These are phyloP conservation scores for Cassiopea xamachana DNA, from an alignment of 30 jellyfish, hydroid and myxozoan genomes.

Conservation along the genomic window DNA sequence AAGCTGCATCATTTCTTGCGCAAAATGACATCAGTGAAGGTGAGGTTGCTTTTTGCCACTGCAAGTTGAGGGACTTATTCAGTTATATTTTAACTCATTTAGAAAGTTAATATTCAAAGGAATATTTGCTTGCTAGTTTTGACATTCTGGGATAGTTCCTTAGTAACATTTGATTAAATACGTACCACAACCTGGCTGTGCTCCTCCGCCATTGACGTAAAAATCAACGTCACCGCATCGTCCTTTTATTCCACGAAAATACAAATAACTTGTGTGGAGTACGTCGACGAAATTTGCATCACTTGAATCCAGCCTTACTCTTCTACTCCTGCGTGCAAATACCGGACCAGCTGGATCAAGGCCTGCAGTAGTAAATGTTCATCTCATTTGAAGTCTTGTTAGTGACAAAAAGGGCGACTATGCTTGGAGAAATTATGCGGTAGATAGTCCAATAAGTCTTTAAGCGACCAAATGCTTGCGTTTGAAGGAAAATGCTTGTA, in stretches of 20 bases:
- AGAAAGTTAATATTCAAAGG: no score
- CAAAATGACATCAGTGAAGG: no score
- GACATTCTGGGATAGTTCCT: no score
- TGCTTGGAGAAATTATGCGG: background rate
- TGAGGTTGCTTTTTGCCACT: no score
- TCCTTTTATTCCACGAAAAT: conserved; percentile 64
- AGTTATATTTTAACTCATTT: no score
- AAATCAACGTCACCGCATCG: conserved; percentile 82
- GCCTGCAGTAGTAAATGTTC: conserved; percentile 32
- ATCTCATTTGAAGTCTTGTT: background rate
- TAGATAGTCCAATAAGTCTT: no score
- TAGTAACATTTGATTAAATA: background rate
- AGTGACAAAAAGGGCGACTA: background rate
- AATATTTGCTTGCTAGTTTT: no score
- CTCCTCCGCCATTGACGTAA: conserved; percentile 87
- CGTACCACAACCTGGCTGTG: conserved; percentile 72
- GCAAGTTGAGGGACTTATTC: no score
- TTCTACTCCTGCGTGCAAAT: conserved; percentile 61
- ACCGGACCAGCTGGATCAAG: conserved; percentile 96
- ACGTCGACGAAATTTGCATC: conserved; percentile 93
- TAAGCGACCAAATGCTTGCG: no score
- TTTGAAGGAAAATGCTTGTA: no score
- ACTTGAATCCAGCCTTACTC: conserved; percentile 77
- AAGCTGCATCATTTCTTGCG: no score
- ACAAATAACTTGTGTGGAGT: conserved; percentile 70